Percentiles rank a stretch among this genome's conserved stretches.
These are phyloP conservation scores for Cichlasoma orientale DNA, from an alignment of 2,797 vertebrate genomes.

Conservation along the genomic window DNA sequence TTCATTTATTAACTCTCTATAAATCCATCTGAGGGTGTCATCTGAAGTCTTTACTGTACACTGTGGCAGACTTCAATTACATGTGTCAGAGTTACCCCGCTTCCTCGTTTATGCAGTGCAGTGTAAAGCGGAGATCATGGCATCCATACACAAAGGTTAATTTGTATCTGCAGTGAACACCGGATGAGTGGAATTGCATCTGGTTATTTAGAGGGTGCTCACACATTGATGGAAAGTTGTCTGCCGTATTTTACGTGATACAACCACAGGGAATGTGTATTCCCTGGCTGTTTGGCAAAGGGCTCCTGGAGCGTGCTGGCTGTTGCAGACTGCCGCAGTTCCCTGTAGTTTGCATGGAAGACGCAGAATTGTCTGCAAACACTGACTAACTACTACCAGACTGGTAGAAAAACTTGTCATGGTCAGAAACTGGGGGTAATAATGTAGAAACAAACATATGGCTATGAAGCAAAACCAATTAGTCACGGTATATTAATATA, in stretches of 20 bases:
- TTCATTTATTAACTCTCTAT: constrained; percentile 5
- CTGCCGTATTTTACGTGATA: not conserved
- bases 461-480: too few species aligned
- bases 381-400: not conserved
- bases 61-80: not conserved
- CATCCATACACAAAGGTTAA: not conserved
- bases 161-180: not conserved
- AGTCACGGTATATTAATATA: too few species aligned
- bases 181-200: not conserved
- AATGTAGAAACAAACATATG: too few species aligned
- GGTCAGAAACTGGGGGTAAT: too few species aligned
- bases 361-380: not conserved
- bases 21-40: too few species aligned
- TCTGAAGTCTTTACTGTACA: not conserved
- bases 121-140: not conserved
- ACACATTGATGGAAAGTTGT: not conserved
- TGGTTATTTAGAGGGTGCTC: not conserved
- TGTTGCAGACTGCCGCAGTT: too few species aligned
- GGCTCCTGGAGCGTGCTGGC: not conserved
- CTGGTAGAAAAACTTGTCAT: not conserved
- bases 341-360: not conserved
- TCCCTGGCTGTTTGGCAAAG: not conserved
- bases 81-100: not conserved
- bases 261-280: not conserved
- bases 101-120: not conserved